A percentile compares a stretch with the other conserved stretches of the same genome.
These are phyloP conservation scores for Myzus persicae DNA, from an alignment of 1,140 invertebrate genomes.

Conservation along the genomic window DNA sequence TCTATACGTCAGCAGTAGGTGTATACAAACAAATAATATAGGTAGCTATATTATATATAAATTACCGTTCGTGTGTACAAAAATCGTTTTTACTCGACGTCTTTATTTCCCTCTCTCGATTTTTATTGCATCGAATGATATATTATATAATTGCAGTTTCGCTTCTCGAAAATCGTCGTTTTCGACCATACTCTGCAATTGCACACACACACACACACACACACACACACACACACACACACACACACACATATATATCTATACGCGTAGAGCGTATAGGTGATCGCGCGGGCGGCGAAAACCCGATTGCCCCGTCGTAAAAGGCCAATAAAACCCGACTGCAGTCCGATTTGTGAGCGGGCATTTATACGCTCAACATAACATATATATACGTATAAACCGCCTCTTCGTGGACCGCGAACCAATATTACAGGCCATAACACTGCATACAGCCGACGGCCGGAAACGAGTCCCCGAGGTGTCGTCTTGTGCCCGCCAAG, in stretches of 20 bases:
- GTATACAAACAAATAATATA: neutral
- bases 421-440: neutral
- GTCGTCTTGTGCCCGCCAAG: neutral
- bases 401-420: neutral
- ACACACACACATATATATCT: neutral
- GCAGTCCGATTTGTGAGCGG: neutral
- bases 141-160: neutral
- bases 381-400: neutral
- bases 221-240: no score
- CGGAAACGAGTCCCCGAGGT: slow-evolving; percentile 6
- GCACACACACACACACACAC: no score
- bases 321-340: slow-evolving; percentile 45
- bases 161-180: neutral
- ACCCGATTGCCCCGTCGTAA: slow-evolving; percentile 43
- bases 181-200: neutral
- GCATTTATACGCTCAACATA: neutral
- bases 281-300: neutral
- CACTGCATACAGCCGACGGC: neutral
- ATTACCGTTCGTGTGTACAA: neutral
- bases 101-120: neutral
- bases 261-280: neutral
- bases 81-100: neutral
- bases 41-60: neutral
- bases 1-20: neutral
- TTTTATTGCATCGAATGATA: slow-evolving; percentile 1